A percentile compares a stretch with the other conserved stretches of the same genome.
Evolutionary conservation across 2,888 invertebrate genomes (phyloP).

Genomic region (Nemapogon koenigi): DNA sequence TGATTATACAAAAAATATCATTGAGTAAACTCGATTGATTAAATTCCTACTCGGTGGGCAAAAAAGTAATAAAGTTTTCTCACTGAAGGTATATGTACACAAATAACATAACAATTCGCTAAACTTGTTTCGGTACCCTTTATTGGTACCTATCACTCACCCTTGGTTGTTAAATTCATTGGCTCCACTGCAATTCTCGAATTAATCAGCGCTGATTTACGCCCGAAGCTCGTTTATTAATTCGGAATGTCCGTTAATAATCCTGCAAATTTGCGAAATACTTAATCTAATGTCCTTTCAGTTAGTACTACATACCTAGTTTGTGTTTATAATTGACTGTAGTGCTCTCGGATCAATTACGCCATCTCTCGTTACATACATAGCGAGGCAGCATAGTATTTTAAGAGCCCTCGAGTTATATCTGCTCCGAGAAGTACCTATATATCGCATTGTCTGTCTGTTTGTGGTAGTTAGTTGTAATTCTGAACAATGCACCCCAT

Average conservation of each 20-base stretch:
- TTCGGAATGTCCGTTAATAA: constrained; percentile 56
- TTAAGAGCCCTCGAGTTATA: constrained; percentile 26
- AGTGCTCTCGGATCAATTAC: constrained; percentile 29
- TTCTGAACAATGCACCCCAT: constrained; percentile 15
- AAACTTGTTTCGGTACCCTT: too few relatives aligned
- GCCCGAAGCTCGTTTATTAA: constrained; percentile 48
- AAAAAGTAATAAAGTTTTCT: too few relatives aligned
- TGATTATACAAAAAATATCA: too few relatives aligned
- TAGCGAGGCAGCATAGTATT: constrained; percentile 36
- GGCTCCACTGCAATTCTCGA: constrained; percentile 41
- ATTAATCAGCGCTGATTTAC: constrained; percentile 51
- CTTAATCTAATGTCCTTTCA: constrained; percentile 42
- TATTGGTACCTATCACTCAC: constrained; percentile 28
- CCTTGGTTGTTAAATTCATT: constrained; percentile 62
- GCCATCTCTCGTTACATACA: too few relatives aligned
- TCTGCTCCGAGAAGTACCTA: constrained; percentile 21
- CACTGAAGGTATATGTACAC: too few relatives aligned
- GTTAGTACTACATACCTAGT: constrained; percentile 34
- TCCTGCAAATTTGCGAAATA: constrained; percentile 56
- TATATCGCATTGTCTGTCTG: constrained; percentile 7
- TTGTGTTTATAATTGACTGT: constrained; percentile 31
- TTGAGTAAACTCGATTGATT: too few relatives aligned
- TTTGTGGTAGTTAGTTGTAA: constrained; percentile 15
- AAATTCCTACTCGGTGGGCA: too few relatives aligned
- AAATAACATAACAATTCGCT: too few relatives aligned